phyloP scores from a whole-genome alignment of 2,888 invertebrate species.

The Leucophenga maculata region DNA sequence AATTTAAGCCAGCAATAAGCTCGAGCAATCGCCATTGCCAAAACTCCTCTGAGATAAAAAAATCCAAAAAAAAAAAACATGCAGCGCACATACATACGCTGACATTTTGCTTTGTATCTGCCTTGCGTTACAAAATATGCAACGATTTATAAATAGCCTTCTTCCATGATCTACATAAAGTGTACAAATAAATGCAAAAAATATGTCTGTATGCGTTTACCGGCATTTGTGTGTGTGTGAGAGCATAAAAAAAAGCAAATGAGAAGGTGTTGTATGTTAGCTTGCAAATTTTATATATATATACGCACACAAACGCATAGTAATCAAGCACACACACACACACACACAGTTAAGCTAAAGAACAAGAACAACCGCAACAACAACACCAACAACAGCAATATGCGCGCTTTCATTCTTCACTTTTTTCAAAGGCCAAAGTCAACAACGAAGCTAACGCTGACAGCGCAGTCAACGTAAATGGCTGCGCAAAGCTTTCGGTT shows the following conservation, averaged over 20 bases:
- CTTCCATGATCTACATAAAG: too few species aligned
- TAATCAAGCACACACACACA: neutral
- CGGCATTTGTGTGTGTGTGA: neutral
- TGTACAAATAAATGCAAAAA: too few species aligned
- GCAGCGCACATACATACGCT: too few species aligned
- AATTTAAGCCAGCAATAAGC: too few species aligned
- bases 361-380: neutral
- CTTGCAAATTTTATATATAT: neutral
- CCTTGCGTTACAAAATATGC: too few species aligned
- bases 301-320: neutral
- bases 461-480: neutral
- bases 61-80: too few species aligned
- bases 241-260: conserved; percentile 10
- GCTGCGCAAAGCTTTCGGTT: conserved; percentile 21
- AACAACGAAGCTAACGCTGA: neutral
- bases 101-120: too few species aligned
- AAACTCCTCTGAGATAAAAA: too few species aligned
- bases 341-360: neutral
- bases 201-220: too few species aligned
- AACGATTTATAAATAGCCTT: too few species aligned
- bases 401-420: conserved; percentile 1
- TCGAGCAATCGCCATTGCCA: too few species aligned
- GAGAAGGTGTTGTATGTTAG: conserved; percentile 37
- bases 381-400: neutral
- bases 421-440: conserved; percentile 25